Conservation (phyloP, 2,113 vertebrate genomes). For the Atrichornis clamosus region DNA sequence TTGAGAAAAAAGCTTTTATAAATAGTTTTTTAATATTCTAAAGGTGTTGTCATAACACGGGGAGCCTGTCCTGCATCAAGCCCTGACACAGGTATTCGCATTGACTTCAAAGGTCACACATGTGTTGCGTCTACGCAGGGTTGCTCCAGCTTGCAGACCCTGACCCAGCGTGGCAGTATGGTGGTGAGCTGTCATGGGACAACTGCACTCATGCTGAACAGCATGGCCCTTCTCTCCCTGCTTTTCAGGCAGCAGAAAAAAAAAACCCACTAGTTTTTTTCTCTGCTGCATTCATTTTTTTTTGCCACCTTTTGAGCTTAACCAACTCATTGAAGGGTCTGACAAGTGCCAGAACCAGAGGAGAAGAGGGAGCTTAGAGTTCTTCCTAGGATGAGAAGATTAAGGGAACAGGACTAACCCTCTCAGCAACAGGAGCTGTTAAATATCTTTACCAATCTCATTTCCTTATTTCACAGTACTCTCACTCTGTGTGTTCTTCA, state of each 20-base stretch:
- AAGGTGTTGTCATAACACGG: background rate
- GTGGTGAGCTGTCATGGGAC: background rate
- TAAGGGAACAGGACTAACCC: background rate
- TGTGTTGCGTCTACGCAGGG: fast-evolving
- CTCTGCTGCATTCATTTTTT: background rate
- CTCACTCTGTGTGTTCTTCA: background rate
- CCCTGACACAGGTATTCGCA: background rate
- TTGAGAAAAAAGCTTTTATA: background rate
- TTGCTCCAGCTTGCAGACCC: background rate
- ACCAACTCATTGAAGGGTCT: background rate
- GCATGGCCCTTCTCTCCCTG: background rate
- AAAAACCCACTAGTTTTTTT: background rate
- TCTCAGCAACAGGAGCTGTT: background rate
- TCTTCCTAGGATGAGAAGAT: background rate
- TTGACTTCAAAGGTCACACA: background rate
- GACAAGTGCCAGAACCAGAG: background rate
- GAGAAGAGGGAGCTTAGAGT: background rate
- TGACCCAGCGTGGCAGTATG: fast-evolving
- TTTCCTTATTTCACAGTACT: background rate
- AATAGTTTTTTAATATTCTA: background rate
- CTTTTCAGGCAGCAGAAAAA: background rate
- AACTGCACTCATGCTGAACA: fast-evolving
- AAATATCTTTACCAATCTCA: background rate
- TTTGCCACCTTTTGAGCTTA: background rate
- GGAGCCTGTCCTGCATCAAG: background rate